A percentile compares a stretch with the other conserved stretches of the same genome.
Evolutionary conservation across 2,888 invertebrate species (phyloP).

Genomic region (Ctena decussata): DNA sequence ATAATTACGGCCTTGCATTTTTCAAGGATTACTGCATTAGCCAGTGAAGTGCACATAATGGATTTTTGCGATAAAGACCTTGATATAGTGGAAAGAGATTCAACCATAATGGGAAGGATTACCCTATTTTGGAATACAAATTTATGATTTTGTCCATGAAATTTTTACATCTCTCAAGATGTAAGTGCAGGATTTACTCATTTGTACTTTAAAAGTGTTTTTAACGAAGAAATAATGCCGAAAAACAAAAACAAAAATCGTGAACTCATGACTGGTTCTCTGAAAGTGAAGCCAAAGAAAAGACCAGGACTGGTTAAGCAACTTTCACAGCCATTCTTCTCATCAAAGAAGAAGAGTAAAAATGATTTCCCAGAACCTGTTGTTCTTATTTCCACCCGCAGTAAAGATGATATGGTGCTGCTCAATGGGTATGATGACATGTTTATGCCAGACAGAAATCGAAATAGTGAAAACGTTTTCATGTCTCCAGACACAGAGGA

Average conservation of each 20-base stretch:
- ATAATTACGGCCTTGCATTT: neutral
- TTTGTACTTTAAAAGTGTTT: too few relatives aligned
- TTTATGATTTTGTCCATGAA: too few relatives aligned
- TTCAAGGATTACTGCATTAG: neutral
- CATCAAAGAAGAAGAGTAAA: constrained; percentile 61
- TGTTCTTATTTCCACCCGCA: constrained; percentile 23
- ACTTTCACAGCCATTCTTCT: constrained; percentile 59
- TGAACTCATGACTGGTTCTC: constrained; percentile 57
- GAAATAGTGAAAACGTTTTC: constrained; percentile 44
- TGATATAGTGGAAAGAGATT: neutral
- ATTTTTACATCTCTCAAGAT: too few relatives aligned
- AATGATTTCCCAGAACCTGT: constrained; percentile 7
- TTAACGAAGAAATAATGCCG: constrained; percentile 1
- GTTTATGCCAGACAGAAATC: constrained; percentile 50
- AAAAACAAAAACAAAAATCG: constrained; percentile 44
- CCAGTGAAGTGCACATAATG: neutral
- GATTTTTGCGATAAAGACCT: neutral
- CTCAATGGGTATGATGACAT: constrained; percentile 63
- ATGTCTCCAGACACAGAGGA: constrained; percentile 51
- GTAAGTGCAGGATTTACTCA: too few relatives aligned
- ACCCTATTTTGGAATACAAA: neutral
- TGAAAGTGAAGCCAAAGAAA: constrained; percentile 65
- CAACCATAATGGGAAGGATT: neutral
- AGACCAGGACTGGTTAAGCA: constrained; percentile 63
- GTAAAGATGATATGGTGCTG: constrained; percentile 49